These are phyloP conservation scores for Muraenolepis orangiensis DNA, from an alignment of 2,797 vertebrate genomes.

Conservation along the genomic window DNA sequence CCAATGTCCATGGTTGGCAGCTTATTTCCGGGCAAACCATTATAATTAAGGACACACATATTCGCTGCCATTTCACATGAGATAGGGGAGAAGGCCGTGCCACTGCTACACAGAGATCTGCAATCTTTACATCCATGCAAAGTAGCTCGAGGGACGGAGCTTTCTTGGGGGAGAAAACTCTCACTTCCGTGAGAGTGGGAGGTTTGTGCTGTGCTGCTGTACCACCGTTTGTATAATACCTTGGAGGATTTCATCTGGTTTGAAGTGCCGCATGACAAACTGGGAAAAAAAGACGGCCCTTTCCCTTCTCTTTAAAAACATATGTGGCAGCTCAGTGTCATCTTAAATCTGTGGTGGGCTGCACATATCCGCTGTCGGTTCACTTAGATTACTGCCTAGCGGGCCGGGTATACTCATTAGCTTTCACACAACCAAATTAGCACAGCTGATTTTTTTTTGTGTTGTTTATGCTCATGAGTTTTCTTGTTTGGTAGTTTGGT, in stretches of 20 bases:
- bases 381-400: no score
- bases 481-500: no score
- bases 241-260: constrained; percentile 73
- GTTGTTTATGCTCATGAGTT: no score
- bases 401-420: no score
- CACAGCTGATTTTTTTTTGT: no score
- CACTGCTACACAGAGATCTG: constrained; percentile 36
- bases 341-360: no score
- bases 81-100: constrained; percentile 31
- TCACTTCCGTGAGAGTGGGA: no score
- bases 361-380: no score
- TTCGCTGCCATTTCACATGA: constrained; percentile 31
- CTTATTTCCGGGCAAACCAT: constrained; percentile 30
- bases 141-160: background rate
- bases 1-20: constrained; percentile 24
- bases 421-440: no score
- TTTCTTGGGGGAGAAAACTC: no score
- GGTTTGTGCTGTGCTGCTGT: constrained; percentile 54
- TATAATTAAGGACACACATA: constrained; percentile 11
- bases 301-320: constrained; percentile 51
- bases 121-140: constrained; percentile 13
- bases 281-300: constrained; percentile 54
- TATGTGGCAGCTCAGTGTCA: no score
- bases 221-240: constrained; percentile 69
- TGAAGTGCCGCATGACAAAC: constrained; percentile 74